phyloP scores from a whole-genome alignment of 2,797 vertebrate species.

The Anguilla anguilla region DNA sequence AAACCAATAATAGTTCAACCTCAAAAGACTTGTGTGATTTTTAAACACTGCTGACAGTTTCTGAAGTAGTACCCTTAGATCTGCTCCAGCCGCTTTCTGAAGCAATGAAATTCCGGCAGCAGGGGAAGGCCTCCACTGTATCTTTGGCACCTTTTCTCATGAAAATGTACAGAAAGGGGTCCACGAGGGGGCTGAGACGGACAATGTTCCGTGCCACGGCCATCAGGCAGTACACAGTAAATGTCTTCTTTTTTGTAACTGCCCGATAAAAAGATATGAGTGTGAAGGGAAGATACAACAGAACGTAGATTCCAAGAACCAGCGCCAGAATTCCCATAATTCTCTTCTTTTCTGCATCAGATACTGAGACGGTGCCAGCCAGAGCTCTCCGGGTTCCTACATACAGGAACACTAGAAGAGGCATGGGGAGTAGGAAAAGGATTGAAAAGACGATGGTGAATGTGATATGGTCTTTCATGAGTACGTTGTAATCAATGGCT shows the following conservation, averaged over 20 bases:
- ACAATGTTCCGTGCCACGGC: constrained; percentile 6
- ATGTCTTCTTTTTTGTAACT: not conserved
- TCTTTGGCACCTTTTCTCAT: constrained; percentile 24
- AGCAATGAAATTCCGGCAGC: not conserved
- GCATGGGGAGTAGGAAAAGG: constrained; percentile 15
- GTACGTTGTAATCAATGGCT: constrained; percentile 16
- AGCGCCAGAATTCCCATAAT: constrained; percentile 25
- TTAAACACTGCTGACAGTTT: too few relatives aligned
- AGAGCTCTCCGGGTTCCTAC: constrained; percentile 23
- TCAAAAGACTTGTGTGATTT: too few relatives aligned
- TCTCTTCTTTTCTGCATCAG: constrained; percentile 26
- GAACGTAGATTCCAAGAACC: constrained; percentile 26
- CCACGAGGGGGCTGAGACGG: constrained; percentile 23
- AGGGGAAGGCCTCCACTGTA: constrained; percentile 21
- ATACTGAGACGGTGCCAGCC: not conserved
- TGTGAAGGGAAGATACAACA: constrained; percentile 22
- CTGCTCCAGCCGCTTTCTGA: too few relatives aligned
- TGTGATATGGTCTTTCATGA: not conserved
- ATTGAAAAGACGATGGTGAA: not conserved
- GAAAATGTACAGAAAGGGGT: constrained; percentile 35
- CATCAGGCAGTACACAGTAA: not conserved
- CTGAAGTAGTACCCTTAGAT: too few relatives aligned
- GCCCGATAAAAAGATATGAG: constrained; percentile 11
- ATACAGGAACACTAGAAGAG: constrained; percentile 33
- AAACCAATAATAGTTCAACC: too few relatives aligned